Evolutionary conservation across 2,113 vertebrate genomes (phyloP).

Genomic region (Mustelus asterias): DNA sequence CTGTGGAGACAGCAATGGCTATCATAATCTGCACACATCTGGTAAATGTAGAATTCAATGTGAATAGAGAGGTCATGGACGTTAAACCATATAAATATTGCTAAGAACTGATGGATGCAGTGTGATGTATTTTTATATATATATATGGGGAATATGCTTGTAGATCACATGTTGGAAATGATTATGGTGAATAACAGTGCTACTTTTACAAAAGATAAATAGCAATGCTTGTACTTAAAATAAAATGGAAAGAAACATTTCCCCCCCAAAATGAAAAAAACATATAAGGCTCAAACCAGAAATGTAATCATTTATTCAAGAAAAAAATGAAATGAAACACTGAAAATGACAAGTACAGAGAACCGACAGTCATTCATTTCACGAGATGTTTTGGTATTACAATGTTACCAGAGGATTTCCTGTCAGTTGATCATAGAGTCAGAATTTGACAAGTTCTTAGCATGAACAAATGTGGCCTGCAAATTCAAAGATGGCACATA

Average conservation of each 20-base stretch:
- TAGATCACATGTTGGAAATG: not conserved
- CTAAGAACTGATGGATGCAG: not conserved
- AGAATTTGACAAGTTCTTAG: not conserved
- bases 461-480: not conserved
- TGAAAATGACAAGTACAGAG: not conserved
- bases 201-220: not conserved
- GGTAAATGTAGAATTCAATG: not conserved
- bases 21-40: not conserved
- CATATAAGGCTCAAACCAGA: too few species aligned
- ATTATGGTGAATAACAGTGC: not conserved
- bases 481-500: not conserved
- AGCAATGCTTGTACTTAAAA: not conserved
- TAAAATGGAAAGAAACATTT: not conserved
- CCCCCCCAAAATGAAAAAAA: not conserved
- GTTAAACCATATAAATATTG: not conserved
- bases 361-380: not conserved
- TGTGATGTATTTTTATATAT: not conserved
- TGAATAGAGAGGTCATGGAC: not conserved
- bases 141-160: not conserved
- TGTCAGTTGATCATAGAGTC: not conserved
- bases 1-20: not conserved
- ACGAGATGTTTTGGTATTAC: not conserved
- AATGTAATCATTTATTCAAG: not conserved
- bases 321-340: not conserved
- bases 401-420: not conserved